Percentiles rank a stretch among this genome's conserved stretches.
phyloP scores from a whole-genome alignment of 1,140 invertebrate species.

The Stratiolaelaps scimitus region DNA sequence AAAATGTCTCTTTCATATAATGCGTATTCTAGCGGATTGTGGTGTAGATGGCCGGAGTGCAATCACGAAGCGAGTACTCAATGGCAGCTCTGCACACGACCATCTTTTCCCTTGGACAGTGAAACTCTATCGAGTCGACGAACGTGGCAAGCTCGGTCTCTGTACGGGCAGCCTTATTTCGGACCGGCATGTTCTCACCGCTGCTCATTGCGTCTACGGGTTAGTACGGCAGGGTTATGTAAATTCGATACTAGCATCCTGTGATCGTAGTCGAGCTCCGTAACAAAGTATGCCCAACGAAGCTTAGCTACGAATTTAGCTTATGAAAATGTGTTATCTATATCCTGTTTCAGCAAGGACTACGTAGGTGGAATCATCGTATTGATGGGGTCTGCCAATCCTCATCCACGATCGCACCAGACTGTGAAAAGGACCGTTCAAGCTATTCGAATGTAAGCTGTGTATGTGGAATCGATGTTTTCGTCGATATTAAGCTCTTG shows the following conservation, averaged over 20 bases:
- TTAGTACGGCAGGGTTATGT: conserved; percentile 4
- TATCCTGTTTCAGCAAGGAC: not conserved
- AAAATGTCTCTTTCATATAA: no score
- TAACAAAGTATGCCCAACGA: no score
- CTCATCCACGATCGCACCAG: conserved; percentile 4
- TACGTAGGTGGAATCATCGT: conserved; percentile 23
- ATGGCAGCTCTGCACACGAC: conserved; percentile 13
- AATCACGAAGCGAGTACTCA: conserved; percentile 22
- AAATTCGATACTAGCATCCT: no score
- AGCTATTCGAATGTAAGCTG: conserved; percentile 24
- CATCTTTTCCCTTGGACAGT: conserved; percentile 13
- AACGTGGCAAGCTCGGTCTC: conserved; percentile 30
- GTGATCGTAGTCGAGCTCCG: no score
- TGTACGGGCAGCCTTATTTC: conserved; percentile 42
- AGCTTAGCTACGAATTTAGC: no score
- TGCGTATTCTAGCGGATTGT: not conserved
- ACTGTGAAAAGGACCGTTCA: conserved; percentile 11
- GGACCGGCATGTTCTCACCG: conserved; percentile 41
- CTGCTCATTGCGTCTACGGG: conserved; percentile 41
- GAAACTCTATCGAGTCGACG: conserved; percentile 18
- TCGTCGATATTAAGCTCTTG: no score
- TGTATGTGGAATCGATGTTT: no score
- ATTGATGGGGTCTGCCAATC: conserved; percentile 3
- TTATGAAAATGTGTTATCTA: not conserved
- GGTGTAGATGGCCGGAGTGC: conserved; percentile 21